phyloP scores from a whole-genome alignment of 2,888 invertebrate genomes.

The Metallyticus violacea region DNA sequence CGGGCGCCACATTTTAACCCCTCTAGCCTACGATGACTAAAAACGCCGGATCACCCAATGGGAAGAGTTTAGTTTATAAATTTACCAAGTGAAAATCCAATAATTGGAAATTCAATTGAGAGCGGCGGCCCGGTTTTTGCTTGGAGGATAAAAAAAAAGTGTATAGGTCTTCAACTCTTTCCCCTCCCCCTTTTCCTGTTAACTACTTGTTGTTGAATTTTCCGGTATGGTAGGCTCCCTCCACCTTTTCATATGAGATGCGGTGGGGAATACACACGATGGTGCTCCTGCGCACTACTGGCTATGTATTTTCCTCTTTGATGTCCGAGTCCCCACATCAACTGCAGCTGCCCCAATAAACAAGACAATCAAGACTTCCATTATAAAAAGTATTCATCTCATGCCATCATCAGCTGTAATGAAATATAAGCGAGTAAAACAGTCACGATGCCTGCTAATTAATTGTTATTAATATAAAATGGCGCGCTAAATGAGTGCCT shows the following conservation, averaged over 20 bases:
- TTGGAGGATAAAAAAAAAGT: background rate
- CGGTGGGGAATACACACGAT: background rate
- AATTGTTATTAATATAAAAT: no score
- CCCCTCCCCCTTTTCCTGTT: background rate
- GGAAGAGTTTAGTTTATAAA: slow-evolving; percentile 1
- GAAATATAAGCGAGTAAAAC: no score
- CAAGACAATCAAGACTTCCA: background rate
- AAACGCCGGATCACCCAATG: background rate
- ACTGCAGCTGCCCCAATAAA: no score
- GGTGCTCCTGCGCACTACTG: background rate
- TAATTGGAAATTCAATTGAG: slow-evolving; percentile 18
- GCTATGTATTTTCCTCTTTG: background rate
- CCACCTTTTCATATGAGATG: background rate
- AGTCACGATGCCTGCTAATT: no score
- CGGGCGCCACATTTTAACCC: background rate
- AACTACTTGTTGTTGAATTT: slow-evolving; percentile 10
- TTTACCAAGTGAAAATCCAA: slow-evolving; percentile 18
- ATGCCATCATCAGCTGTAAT: background rate
- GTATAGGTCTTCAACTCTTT: background rate
- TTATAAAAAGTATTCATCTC: background rate
- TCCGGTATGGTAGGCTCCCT: background rate
- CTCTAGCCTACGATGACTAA: background rate
- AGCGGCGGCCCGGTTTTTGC: background rate
- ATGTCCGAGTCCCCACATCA: background rate
- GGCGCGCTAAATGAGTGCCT: no score